Percentiles rank a stretch among this genome's conserved stretches.
Evolutionary conservation across 2,797 vertebrate genomes (phyloP).

Genomic region (Lagodon rhomboides): DNA sequence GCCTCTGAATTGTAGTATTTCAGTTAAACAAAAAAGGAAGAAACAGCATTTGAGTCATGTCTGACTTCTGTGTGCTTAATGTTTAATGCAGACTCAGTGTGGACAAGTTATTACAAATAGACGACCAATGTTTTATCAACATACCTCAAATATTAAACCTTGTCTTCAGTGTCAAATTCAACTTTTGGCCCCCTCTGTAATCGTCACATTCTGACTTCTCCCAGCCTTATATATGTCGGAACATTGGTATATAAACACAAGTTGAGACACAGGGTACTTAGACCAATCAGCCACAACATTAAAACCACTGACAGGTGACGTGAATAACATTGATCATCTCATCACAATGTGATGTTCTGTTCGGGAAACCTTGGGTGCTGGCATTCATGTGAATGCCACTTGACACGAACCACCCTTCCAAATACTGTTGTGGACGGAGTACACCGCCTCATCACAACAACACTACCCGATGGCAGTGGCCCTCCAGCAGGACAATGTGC

Average conservation of each 20-base stretch:
- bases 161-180: not conserved
- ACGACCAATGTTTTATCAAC: conserved; percentile 10
- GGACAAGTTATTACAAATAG: conserved; percentile 12
- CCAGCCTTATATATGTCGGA: too few species aligned
- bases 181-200: not conserved
- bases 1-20: not conserved
- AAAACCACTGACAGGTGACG: too few species aligned
- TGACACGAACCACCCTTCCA: too few species aligned
- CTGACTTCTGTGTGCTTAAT: conserved; percentile 1
- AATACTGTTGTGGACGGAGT: too few species aligned
- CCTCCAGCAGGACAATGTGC: too few species aligned
- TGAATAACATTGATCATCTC: too few species aligned
- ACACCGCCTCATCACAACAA: too few species aligned
- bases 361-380: too few species aligned
- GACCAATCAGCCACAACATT: too few species aligned
- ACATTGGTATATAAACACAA: not conserved
- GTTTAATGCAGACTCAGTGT: not conserved
- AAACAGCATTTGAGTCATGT: not conserved
- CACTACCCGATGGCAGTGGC: too few species aligned
- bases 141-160: conserved; percentile 3
- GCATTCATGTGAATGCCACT: too few species aligned
- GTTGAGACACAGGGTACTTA: not conserved
- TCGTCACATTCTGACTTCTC: not conserved
- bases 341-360: too few species aligned
- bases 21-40: conserved; percentile 2